These are phyloP conservation scores for Ochotona curzoniae DNA, from an alignment of 2,113 vertebrate genomes.

Conservation along the genomic window DNA sequence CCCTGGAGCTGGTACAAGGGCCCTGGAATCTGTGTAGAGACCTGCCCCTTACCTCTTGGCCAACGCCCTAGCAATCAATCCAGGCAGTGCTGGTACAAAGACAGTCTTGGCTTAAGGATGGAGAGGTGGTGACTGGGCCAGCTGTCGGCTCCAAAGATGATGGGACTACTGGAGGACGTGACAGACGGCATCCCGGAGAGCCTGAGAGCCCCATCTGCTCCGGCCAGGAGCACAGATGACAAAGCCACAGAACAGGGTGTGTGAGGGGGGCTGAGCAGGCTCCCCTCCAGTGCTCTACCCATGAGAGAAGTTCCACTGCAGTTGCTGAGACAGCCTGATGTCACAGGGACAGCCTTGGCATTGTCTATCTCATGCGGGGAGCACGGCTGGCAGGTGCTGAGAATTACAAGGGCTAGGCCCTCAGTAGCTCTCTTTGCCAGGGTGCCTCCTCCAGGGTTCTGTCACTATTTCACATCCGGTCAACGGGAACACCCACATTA, in stretches of 20 bases:
- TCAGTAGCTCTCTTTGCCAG: rapidly evolving
- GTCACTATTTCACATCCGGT: too few relatives aligned
- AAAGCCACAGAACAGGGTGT: background rate
- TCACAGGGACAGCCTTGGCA: background rate
- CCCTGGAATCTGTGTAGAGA: background rate
- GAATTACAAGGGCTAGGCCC: background rate
- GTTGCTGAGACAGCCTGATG: background rate
- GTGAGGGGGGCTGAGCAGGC: background rate
- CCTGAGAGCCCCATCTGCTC: background rate
- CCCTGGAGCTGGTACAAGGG: background rate
- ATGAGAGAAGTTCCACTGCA: rapidly evolving
- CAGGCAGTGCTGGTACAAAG: conserved; percentile 54
- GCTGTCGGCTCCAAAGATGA: background rate
- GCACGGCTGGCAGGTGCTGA: background rate
- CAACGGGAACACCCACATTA: background rate
- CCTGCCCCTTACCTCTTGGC: background rate
- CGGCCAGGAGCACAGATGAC: rapidly evolving
- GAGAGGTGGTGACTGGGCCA: conserved; percentile 31
- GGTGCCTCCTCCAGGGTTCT: background rate
- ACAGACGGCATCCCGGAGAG: background rate
- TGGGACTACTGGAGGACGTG: background rate
- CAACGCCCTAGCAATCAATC: conserved; percentile 57
- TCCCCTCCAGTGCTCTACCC: rapidly evolving
- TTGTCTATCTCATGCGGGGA: background rate
- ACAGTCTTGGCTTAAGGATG: background rate